phyloP scores from a whole-genome alignment of 2,888 invertebrate species.

The Amphipoea oculea region DNA sequence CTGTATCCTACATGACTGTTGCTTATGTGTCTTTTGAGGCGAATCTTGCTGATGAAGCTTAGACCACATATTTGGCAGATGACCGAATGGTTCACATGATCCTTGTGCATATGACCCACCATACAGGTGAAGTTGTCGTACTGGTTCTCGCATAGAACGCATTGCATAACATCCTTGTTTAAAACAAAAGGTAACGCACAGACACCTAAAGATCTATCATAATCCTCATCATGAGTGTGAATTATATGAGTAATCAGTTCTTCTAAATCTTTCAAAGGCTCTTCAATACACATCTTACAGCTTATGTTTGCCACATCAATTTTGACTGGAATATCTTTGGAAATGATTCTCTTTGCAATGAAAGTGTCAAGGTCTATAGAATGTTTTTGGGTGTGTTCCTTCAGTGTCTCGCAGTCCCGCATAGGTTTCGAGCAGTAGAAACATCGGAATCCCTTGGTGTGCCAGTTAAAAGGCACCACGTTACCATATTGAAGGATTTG shows the following conservation, averaged over 20 bases:
- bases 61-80: constrained; percentile 83
- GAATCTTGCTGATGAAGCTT: constrained; percentile 77
- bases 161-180: constrained; percentile 73
- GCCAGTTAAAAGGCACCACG: constrained; percentile 82
- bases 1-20: constrained; percentile 75
- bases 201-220: constrained; percentile 71
- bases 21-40: constrained; percentile 79
- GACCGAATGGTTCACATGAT: constrained; percentile 77
- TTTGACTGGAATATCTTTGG: constrained; percentile 83
- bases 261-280: constrained; percentile 68
- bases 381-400: constrained; percentile 77
- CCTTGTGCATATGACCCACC: constrained; percentile 82
- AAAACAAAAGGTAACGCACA: constrained; percentile 81
- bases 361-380: constrained; percentile 72
- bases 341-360: constrained; percentile 75
- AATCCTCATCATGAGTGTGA: constrained; percentile 71
- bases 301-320: constrained; percentile 76
- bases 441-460: constrained; percentile 80
- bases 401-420: constrained; percentile 75
- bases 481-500: constrained; percentile 78
- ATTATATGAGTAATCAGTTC: constrained; percentile 77
- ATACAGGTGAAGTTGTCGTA: constrained; percentile 80
- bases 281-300: constrained; percentile 76
- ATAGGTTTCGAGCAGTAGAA: constrained; percentile 81
- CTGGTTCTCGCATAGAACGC: constrained; percentile 74